Evolutionary conservation across 2,888 invertebrate genomes (phyloP).

Genomic region (Aquatica leii): DNA sequence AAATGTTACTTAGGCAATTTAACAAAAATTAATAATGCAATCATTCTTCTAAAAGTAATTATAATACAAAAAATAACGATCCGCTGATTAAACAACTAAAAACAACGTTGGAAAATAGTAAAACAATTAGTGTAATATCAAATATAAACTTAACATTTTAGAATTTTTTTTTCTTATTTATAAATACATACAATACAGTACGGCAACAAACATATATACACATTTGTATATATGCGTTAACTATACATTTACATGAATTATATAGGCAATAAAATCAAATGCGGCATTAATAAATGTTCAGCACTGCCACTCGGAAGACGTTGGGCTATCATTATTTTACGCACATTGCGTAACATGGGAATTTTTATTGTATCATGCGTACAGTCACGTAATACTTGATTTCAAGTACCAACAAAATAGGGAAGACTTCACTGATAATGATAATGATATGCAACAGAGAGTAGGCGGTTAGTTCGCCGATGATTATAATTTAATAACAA

Average conservation of each 20-base stretch:
- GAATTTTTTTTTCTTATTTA: slow-evolving; percentile 41
- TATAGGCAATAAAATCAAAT: slow-evolving; percentile 38
- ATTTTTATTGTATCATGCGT: slow-evolving; percentile 17
- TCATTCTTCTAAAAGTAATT: neutral
- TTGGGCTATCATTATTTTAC: slow-evolving; percentile 25
- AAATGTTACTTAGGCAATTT: slow-evolving; percentile 27
- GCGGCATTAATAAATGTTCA: slow-evolving; percentile 28
- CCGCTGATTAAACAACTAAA: neutral
- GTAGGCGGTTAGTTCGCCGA: slow-evolving; percentile 15
- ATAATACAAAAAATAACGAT: slow-evolving; percentile 14
- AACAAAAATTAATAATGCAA: slow-evolving; percentile 22
- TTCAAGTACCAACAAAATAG: slow-evolving; percentile 22
- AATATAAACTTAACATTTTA: slow-evolving; percentile 38
- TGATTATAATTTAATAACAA: slow-evolving; percentile 17
- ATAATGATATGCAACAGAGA: slow-evolving; percentile 30
- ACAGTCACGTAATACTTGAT: slow-evolving; percentile 17
- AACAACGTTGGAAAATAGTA: neutral
- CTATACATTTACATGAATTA: slow-evolving; percentile 38
- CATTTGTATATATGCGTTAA: slow-evolving; percentile 37
- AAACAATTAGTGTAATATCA: slow-evolving; percentile 20
- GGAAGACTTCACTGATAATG: slow-evolving; percentile 33
- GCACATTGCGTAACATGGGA: neutral
- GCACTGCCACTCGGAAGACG: slow-evolving; percentile 34
- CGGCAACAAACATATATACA: slow-evolving; percentile 47
- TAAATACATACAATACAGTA: slow-evolving; percentile 42